phyloP scores from a whole-genome alignment of 2,888 invertebrate genomes.

The Morpho achilles region DNA sequence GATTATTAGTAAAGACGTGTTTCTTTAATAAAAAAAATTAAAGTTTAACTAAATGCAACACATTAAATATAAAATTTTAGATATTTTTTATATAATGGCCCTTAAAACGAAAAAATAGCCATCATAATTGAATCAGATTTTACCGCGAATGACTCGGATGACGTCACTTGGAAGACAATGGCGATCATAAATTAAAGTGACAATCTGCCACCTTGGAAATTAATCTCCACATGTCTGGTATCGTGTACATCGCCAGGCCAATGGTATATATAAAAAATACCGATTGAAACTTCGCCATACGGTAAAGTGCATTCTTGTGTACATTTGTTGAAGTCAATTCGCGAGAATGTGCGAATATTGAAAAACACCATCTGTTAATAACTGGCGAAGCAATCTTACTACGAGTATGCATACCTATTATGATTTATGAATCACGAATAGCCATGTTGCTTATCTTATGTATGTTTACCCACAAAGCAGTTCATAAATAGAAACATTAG shows the following conservation, averaged over 20 bases:
- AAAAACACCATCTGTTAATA: conserved; percentile 33
- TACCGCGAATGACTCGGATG: conserved; percentile 37
- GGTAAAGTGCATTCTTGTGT: conserved; percentile 77
- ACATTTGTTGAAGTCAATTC: conserved; percentile 61
- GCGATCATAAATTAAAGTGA: conserved; percentile 74
- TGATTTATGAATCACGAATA: conserved; percentile 32
- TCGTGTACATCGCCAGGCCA: conserved; percentile 59
- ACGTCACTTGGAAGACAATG: conserved; percentile 72
- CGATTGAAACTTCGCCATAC: conserved; percentile 60
- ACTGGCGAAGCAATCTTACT: conserved; percentile 27
- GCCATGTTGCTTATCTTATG: conserved; percentile 20
- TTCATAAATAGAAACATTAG: no score
- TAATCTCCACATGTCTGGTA: conserved; percentile 68
- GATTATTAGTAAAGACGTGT: no score
- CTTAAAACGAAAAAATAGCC: background rate
- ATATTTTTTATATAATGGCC: background rate
- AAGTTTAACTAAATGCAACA: no score
- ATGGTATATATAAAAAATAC: conserved; percentile 66
- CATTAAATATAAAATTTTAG: no score
- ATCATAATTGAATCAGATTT: conserved; percentile 47
- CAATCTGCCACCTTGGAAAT: conserved; percentile 73
- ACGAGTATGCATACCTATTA: conserved; percentile 25
- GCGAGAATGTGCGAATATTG: conserved; percentile 65
- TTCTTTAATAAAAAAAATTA: no score
- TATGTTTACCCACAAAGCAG: background rate